phyloP scores from a whole-genome alignment of 2,888 invertebrate species.

The Glyphotaelius pellucidus region DNA sequence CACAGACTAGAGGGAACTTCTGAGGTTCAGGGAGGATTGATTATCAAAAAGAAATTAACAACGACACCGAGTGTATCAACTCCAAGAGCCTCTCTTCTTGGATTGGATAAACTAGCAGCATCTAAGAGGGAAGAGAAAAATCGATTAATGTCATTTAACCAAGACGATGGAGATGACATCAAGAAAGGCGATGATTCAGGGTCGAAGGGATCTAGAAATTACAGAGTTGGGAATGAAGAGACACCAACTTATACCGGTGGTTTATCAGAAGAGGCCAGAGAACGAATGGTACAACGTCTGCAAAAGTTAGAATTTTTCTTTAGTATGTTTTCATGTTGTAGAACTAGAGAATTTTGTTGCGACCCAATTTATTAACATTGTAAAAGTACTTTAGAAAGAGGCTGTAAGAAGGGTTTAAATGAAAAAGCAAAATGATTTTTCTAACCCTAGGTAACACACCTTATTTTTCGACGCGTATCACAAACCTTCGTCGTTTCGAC shows the following conservation, averaged over 20 bases:
- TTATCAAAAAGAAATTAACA: constrained; percentile 82
- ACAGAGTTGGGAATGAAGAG: constrained; percentile 88
- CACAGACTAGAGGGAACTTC: constrained; percentile 85
- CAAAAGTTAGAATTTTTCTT: constrained; percentile 71
- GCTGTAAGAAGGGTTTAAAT: neutral
- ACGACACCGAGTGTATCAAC: constrained; percentile 83
- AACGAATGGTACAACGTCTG: constrained; percentile 83
- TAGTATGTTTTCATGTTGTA: constrained; percentile 50
- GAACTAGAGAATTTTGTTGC: neutral
- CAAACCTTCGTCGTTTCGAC: no score
- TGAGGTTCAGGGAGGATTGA: constrained; percentile 82
- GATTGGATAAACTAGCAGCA: constrained; percentile 91
- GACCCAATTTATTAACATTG: neutral
- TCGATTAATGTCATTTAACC: constrained; percentile 82
- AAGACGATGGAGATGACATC: constrained; percentile 70
- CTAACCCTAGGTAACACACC: no score
- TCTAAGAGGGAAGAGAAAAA: constrained; percentile 82
- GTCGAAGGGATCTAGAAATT: constrained; percentile 77
- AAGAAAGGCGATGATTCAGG: constrained; percentile 69
- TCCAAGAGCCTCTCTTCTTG: constrained; percentile 86
- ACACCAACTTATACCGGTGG: constrained; percentile 97
- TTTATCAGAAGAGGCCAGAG: constrained; percentile 87
- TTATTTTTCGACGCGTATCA: no score
- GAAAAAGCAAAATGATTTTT: neutral
- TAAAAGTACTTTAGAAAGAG: neutral